Base-by-base conservation (phyloP, 2,888 invertebrate species). In the Pterostichus madidus region DNA sequence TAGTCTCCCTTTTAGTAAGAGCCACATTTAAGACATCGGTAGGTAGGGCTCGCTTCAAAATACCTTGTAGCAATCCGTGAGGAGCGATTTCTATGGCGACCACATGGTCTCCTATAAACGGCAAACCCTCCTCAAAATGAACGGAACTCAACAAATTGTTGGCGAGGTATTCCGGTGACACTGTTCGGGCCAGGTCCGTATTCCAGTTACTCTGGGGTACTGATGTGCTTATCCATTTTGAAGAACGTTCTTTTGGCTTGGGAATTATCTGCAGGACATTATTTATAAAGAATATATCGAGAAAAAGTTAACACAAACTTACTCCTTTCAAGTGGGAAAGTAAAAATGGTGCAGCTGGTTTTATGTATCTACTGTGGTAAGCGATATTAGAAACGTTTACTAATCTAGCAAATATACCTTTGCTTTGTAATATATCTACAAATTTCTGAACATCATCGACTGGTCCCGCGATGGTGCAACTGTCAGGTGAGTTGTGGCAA, bases 41-140 rank as follows among this genome's bases (percentile, higher is more conserved):
- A 86, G 91, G 91, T 56, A 98, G 90, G 0, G 96, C 95, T 56
- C 96, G 92, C 84, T 95, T 94, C 6, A 98, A 91, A 86, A 98
- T 96, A 0, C 97, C 95, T 88, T 97, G 97, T 44, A 98, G 92
- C 0, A 98, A 91, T 6, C 96, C 95, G 86, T 98, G 98, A 0
- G 98, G 98, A 0, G 98, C 97, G 80, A 98, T 94, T 90, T 98
- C 98, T 84, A 98, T 94, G 4, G 94, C 93, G 83, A 98, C 92
- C 0, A 97, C 96, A 87, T 97, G 94, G 73, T 93, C 92, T 0
- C 96, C 97, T 85, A 98, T 94, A 86, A 95, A 92, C 17, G 92
- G 92, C 6, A 96, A 91, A 0, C 96, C 95, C 89, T 98, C 97
- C 87, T 97, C 96, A 89, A 97, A 96, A 15, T 94, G 90, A 0